Conservation (phyloP, 2,797 vertebrate species). For the Botia kubotai region DNA sequence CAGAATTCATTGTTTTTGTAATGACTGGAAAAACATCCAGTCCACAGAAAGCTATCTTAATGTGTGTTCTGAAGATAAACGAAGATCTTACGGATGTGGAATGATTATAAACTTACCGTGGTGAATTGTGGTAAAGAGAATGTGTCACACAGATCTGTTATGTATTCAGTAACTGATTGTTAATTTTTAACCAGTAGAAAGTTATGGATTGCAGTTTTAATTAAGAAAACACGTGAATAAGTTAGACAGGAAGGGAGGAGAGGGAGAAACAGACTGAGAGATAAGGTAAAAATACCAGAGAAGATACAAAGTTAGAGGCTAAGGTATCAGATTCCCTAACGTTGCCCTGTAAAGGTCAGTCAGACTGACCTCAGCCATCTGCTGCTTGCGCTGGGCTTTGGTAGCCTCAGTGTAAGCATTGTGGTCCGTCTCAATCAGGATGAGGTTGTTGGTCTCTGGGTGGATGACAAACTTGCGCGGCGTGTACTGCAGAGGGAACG, state of each 20-base stretch:
- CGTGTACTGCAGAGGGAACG: constrained; percentile 95
- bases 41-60: too few relatives aligned
- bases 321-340: background rate
- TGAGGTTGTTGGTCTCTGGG: constrained; percentile 93
- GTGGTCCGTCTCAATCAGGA: constrained; percentile 97
- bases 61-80: too few relatives aligned
- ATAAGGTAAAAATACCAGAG: background rate
- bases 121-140: too few relatives aligned
- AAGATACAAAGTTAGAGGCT: background rate
- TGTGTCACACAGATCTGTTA: too few relatives aligned
- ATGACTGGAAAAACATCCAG: too few relatives aligned
- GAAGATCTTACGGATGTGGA: too few relatives aligned
- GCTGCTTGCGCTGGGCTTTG: constrained; percentile 97
- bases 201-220: background rate
- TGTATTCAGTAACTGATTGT: too few relatives aligned
- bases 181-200: too few relatives aligned
- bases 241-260: background rate
- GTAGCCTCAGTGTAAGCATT: constrained; percentile 98
- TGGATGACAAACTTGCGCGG: constrained; percentile 98
- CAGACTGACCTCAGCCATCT: constrained; percentile 93
- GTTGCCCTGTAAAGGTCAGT: background rate
- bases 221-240: background rate
- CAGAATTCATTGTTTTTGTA: too few relatives aligned
- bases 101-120: background rate
- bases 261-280: background rate